Conservation (phyloP, 2,113 vertebrate genomes). For the Cryptotis parvus region DNA sequence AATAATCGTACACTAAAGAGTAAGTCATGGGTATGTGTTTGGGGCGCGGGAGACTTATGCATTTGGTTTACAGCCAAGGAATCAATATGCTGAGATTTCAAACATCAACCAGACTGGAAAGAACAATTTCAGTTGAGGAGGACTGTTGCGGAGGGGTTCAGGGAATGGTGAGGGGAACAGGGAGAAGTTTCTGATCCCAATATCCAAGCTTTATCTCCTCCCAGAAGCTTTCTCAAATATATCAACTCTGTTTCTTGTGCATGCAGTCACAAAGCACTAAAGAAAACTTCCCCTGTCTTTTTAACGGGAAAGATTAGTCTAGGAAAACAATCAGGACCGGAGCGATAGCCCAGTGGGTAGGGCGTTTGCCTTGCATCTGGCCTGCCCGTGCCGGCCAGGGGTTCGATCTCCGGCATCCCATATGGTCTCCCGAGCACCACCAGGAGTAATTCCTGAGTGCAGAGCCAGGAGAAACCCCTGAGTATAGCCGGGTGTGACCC, state of each 20-base stretch:
- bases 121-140: background rate
- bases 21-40: background rate
- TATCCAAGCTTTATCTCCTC: background rate
- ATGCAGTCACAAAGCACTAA: background rate
- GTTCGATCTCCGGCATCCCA: no score
- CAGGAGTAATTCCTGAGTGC: no score
- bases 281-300: background rate
- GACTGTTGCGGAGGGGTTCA: background rate
- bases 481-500: no score
- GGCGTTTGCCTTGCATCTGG: no score
- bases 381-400: no score
- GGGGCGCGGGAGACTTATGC: background rate
- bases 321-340: conserved; percentile 49
- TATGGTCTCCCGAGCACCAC: no score
- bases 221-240: conserved; percentile 1
- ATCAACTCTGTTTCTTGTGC: background rate
- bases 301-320: background rate
- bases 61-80: conserved; percentile 31
- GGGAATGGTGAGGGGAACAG: background rate
- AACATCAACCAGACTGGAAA: background rate
- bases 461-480: no score
- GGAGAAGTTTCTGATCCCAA: background rate
- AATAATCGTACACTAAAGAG: background rate
- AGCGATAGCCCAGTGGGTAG: no score
- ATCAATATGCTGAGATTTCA: conserved; percentile 19